These are phyloP conservation scores for Pagetopsis macropterus DNA, from an alignment of 2,797 vertebrate species.

Conservation along the genomic window DNA sequence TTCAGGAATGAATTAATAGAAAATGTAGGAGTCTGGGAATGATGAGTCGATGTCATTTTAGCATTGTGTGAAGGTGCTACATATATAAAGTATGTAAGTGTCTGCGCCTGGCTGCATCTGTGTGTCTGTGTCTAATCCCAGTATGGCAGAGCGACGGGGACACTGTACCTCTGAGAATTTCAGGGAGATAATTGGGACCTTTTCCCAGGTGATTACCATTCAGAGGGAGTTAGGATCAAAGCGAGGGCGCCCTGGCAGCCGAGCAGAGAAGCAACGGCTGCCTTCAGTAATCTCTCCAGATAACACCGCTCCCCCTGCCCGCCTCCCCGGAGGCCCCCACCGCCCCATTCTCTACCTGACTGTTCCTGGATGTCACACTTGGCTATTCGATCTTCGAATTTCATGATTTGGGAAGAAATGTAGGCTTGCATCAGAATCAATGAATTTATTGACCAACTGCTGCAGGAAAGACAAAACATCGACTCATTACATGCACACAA, in stretches of 20 bases:
- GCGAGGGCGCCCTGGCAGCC: constrained; percentile 50
- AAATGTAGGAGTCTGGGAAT: accelerated
- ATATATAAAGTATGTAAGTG: constrained; percentile 6
- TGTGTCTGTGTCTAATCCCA: constrained; percentile 48
- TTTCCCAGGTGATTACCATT: constrained; percentile 78
- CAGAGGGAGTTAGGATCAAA: constrained; percentile 76
- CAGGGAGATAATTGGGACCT: constrained; percentile 78
- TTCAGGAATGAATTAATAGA: too few relatives aligned
- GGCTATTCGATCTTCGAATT: constrained; percentile 40
- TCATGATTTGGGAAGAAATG: constrained; percentile 16
- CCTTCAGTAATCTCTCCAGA: constrained; percentile 68
- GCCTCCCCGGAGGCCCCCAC: constrained; percentile 14
- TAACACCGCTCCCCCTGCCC: constrained; percentile 39
- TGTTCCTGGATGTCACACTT: constrained; percentile 42
- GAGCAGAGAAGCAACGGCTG: constrained; percentile 54
- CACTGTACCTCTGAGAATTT: constrained; percentile 53
- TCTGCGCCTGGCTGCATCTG: constrained; percentile 24
- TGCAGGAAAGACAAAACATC: background rate
- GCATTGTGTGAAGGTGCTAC: background rate
- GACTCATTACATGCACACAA: too few relatives aligned
- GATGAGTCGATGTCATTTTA: background rate
- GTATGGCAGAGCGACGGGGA: constrained; percentile 49
- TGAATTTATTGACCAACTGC: background rate
- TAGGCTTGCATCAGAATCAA: constrained; percentile 32
- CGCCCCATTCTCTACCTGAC: constrained; percentile 41